Conservation (phyloP, 2,888 invertebrate species). For the Agrotis ipsilon region DNA sequence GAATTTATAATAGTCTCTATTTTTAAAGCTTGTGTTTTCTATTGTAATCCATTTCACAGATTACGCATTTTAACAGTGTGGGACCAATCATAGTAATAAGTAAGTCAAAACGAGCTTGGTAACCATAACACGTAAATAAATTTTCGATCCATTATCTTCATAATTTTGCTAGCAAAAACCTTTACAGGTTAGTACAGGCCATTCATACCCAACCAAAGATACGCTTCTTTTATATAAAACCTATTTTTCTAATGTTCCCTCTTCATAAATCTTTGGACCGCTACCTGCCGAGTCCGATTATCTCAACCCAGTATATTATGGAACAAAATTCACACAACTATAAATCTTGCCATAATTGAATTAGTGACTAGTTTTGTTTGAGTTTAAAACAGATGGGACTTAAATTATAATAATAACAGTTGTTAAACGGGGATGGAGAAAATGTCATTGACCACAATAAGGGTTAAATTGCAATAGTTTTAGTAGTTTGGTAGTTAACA, state of each 20-base stretch:
- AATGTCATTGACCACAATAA: constrained; percentile 21
- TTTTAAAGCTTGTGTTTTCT: background rate
- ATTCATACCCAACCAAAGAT: constrained; percentile 2
- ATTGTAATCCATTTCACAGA: background rate
- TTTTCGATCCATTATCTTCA: background rate
- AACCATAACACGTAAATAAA: background rate
- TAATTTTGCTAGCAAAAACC: background rate
- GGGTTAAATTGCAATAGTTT: constrained; percentile 42
- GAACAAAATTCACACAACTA: constrained; percentile 3
- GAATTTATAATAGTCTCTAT: background rate
- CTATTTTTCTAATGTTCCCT: constrained; percentile 39
- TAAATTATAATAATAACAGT: constrained; percentile 8
- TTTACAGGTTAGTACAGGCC: background rate
- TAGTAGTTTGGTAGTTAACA: constrained; percentile 32
- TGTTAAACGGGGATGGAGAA: constrained; percentile 17
- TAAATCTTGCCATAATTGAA: accelerated
- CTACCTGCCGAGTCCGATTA: constrained; percentile 38
- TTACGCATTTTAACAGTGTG: no score
- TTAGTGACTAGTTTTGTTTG: constrained; percentile 9
- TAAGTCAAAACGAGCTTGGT: no score
- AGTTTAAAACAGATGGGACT: background rate
- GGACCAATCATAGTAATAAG: no score
- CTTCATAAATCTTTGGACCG: constrained; percentile 28
- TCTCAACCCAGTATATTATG: constrained; percentile 17
- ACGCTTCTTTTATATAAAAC: constrained; percentile 13